phyloP scores from a whole-genome alignment of 2,797 vertebrate species.

The Sphenodon punctatus region DNA sequence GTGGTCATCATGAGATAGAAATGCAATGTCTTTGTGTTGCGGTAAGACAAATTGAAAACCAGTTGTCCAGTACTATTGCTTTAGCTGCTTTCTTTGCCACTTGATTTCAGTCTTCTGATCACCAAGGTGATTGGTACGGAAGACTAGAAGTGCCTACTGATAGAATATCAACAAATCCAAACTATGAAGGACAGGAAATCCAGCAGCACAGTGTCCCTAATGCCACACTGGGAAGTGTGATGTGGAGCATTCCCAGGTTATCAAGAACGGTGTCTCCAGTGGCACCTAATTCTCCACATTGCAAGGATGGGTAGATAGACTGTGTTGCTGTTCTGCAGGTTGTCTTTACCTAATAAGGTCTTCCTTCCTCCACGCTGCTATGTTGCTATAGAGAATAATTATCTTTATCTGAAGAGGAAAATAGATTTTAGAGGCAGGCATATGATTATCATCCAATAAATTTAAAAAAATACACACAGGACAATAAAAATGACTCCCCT shows the following conservation, averaged over 20 bases:
- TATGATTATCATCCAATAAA: not conserved
- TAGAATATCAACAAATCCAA: accelerated
- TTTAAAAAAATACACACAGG: conserved; percentile 25
- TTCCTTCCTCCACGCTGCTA: not conserved
- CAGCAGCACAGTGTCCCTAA: accelerated
- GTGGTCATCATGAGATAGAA: not conserved
- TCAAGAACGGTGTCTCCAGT: not conserved
- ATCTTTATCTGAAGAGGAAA: accelerated
- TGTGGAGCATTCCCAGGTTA: not conserved
- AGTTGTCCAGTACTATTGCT: not conserved
- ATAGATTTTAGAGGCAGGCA: not conserved
- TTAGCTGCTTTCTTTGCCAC: not conserved
- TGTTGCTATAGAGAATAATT: accelerated
- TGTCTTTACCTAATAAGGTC: not conserved
- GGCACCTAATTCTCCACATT: not conserved
- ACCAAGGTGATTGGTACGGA: not conserved
- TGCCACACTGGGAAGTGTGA: accelerated
- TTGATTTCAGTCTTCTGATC: not conserved
- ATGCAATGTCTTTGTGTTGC: not conserved
- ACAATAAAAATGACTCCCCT: conserved; percentile 1
- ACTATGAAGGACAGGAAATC: accelerated
- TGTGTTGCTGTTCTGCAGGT: not conserved
- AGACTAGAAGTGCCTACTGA: not conserved
- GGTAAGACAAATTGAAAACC: not conserved
- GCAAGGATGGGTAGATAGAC: not conserved